phyloP scores from a whole-genome alignment of 1,140 invertebrate genomes.

The Aleiodes sp. region DNA sequence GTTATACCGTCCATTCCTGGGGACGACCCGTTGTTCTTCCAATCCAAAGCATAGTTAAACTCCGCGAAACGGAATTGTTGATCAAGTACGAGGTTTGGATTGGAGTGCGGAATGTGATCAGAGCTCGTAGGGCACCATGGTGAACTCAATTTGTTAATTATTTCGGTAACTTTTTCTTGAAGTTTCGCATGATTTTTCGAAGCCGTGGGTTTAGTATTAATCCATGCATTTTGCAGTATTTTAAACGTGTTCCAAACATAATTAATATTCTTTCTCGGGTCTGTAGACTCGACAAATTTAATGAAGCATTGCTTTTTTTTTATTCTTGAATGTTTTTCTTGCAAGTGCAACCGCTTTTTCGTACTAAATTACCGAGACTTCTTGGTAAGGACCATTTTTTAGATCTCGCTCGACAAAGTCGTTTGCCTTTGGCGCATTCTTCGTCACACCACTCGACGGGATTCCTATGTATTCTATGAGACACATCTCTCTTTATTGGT shows the following conservation, averaged over 20 bases:
- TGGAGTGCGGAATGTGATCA: neutral
- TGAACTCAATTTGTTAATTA: slow-evolving; percentile 2
- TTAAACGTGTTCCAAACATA: slow-evolving; percentile 35
- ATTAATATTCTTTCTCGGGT: neutral
- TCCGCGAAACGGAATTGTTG: slow-evolving; percentile 14
- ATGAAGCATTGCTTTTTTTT: slow-evolving; percentile 14
- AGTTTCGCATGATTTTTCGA: neutral
- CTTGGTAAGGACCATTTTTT: slow-evolving; percentile 19
- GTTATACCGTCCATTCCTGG: slow-evolving; percentile 27
- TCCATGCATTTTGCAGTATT: slow-evolving; percentile 30
- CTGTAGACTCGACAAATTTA: neutral
- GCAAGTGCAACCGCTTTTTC: slow-evolving; percentile 1
- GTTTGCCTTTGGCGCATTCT: neutral
- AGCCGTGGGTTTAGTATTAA: neutral
- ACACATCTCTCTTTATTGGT: too few relatives aligned
- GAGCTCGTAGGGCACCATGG: neutral
- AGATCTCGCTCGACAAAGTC: neutral
- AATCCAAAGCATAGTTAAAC: slow-evolving; percentile 19
- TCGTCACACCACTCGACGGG: slow-evolving; percentile 22
- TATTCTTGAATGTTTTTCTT: slow-evolving; percentile 13
- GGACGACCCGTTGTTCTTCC: neutral
- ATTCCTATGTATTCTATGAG: slow-evolving; percentile 2
- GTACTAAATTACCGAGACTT: neutral
- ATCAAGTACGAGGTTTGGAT: neutral
- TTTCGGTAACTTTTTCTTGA: neutral